Percentiles rank a stretch among this genome's conserved stretches.
Conservation (phyloP, 2,888 invertebrate species). For the Agrilus biguttatus region DNA sequence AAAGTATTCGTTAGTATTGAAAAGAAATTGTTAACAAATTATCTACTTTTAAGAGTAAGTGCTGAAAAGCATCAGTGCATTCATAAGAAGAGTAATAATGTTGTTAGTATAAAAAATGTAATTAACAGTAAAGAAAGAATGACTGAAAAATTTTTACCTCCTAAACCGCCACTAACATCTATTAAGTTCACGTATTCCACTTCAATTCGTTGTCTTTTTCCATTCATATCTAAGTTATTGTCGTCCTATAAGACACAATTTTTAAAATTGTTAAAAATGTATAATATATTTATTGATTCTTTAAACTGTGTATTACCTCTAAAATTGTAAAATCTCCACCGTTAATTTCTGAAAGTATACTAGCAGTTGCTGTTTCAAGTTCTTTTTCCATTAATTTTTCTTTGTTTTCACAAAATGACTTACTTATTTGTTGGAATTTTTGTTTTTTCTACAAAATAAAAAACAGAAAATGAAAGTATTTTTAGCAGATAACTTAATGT, state of each 20-base stretch:
- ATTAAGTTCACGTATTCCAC: constrained; percentile 26
- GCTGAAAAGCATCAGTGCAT: neutral
- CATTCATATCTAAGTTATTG: constrained; percentile 5
- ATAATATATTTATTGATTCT: neutral
- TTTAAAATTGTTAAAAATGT: neutral
- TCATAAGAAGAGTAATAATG: neutral
- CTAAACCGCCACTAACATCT: constrained; percentile 22
- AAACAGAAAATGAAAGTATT: neutral
- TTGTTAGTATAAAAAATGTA: constrained; percentile 6
- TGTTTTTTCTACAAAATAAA: neutral
- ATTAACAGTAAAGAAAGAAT: neutral
- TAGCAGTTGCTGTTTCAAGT: constrained; percentile 40
- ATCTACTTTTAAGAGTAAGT: too few relatives aligned
- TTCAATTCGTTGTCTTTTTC: constrained; percentile 19
- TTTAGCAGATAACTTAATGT: too few relatives aligned
- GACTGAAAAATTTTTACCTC: constrained; percentile 18
- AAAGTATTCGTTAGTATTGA: constrained; percentile 9
- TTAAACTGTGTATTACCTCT: neutral
- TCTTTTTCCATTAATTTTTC: constrained; percentile 33
- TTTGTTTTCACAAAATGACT: constrained; percentile 15
- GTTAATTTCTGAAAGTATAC: constrained; percentile 27
- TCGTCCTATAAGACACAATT: constrained; percentile 1
- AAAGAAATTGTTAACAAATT: neutral
- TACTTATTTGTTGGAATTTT: neutral
- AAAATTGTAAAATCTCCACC: constrained; percentile 12